Evolutionary conservation across 2,797 vertebrate species (phyloP).

Genomic region (Graptemys geographica): DNA sequence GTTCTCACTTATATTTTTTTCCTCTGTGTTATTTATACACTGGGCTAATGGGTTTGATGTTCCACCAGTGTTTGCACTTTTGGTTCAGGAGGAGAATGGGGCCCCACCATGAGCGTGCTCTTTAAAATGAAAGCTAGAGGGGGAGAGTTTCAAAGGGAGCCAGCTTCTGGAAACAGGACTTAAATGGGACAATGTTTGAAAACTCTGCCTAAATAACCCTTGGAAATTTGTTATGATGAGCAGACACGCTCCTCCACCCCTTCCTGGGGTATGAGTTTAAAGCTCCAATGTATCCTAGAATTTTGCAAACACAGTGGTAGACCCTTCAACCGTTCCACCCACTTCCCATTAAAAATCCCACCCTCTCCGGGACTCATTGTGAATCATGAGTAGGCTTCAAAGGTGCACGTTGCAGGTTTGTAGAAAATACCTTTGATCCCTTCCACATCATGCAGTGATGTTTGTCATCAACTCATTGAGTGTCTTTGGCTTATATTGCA

Average conservation of each 20-base stretch:
- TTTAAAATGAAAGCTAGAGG: not conserved
- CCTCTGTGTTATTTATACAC: conserved; percentile 17
- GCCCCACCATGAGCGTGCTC: not conserved
- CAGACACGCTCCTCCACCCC: not conserved
- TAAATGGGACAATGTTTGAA: conserved; percentile 18
- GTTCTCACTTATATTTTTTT: conserved; percentile 31
- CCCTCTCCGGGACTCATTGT: conserved; percentile 46
- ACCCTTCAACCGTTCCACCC: not conserved
- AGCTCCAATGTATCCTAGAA: conserved; percentile 10
- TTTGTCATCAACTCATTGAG: not conserved
- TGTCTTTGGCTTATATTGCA: not conserved
- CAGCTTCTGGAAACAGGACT: not conserved
- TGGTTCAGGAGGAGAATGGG: conserved; percentile 28
- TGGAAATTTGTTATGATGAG: not conserved
- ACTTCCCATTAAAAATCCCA: conserved; percentile 33
- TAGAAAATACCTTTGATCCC: conserved; percentile 14
- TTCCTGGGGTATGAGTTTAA: not conserved
- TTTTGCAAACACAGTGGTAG: conserved; percentile 44
- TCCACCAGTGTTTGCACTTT: conserved; percentile 57
- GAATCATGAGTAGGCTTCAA: conserved; percentile 6
- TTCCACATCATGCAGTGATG: not conserved
- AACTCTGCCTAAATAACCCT: not conserved
- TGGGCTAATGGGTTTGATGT: conserved; percentile 54
- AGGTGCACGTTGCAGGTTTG: conserved; percentile 68
- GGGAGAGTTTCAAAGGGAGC: not conserved